A percentile compares a stretch with the other conserved stretches of the same genome.
Evolutionary conservation across 2,888 invertebrate genomes (phyloP).

Genomic region (Tetramorium bicarinatum): DNA sequence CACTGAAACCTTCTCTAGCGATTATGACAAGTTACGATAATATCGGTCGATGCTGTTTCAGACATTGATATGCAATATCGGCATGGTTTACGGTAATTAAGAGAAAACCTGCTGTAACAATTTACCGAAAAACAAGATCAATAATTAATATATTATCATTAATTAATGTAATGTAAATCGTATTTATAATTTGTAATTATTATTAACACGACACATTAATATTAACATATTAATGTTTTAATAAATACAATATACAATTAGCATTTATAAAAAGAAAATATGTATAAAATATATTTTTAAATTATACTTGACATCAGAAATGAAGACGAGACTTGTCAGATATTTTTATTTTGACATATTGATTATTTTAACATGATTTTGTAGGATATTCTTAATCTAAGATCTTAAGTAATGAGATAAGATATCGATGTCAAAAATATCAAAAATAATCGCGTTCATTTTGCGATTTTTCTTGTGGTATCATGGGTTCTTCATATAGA

Average conservation of each 20-base stretch:
- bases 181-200: constrained; percentile 31
- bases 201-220: background rate
- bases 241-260: background rate
- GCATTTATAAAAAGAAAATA: background rate
- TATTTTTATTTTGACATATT: background rate
- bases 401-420: constrained; percentile 1
- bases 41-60: background rate
- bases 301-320: background rate
- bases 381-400: background rate
- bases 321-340: background rate
- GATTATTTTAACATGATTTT: background rate
- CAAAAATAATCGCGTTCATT: background rate
- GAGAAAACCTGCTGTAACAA: background rate
- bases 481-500: constrained; percentile 16
- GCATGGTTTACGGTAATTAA: background rate
- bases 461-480: background rate
- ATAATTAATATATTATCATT: constrained; percentile 19
- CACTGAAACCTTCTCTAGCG: background rate
- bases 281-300: background rate
- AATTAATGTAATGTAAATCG: constrained; percentile 10
- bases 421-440: background rate
- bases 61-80: background rate
- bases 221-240: constrained; percentile 23
- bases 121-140: background rate
- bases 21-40: background rate